These are phyloP conservation scores for Hafferia zeledoni DNA, from an alignment of 2,797 vertebrate species.

Conservation along the genomic window DNA sequence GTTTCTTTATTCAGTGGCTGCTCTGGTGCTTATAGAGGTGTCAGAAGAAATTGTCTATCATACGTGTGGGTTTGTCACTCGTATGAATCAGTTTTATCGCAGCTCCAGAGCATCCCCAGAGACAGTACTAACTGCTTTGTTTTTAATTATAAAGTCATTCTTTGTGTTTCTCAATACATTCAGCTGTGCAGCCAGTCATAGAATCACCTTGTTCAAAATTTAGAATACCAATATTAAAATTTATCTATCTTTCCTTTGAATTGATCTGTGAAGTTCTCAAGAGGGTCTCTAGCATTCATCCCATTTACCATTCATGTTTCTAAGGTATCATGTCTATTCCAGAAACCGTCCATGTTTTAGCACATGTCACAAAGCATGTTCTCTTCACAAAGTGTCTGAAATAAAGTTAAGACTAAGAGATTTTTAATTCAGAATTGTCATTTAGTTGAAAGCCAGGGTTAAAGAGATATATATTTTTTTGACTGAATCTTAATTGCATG, in stretches of 20 bases:
- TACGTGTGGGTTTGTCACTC: constrained; percentile 2
- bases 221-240: not conserved
- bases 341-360: not conserved
- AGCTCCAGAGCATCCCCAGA: constrained; percentile 20
- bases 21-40: constrained; percentile 26
- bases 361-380: not conserved
- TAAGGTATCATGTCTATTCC: not conserved
- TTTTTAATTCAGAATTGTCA: not conserved
- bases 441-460: not conserved
- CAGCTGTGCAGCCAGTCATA: not conserved
- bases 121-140: not conserved
- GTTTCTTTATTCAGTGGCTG: constrained; percentile 6
- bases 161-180: constrained; percentile 11
- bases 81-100: constrained; percentile 30
- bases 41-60: constrained; percentile 45
- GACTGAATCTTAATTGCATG: not conserved
- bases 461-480: not conserved
- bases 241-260: constrained; percentile 3
- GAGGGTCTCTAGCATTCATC: not conserved
- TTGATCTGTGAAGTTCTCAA: not conserved
- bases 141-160: constrained; percentile 40
- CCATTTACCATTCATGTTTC: constrained; percentile 9
- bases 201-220: constrained; percentile 33
- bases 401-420: not conserved
- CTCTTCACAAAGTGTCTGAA: not conserved